Base-by-base conservation (phyloP, 2,113 vertebrate species). In the Ia io region DNA sequence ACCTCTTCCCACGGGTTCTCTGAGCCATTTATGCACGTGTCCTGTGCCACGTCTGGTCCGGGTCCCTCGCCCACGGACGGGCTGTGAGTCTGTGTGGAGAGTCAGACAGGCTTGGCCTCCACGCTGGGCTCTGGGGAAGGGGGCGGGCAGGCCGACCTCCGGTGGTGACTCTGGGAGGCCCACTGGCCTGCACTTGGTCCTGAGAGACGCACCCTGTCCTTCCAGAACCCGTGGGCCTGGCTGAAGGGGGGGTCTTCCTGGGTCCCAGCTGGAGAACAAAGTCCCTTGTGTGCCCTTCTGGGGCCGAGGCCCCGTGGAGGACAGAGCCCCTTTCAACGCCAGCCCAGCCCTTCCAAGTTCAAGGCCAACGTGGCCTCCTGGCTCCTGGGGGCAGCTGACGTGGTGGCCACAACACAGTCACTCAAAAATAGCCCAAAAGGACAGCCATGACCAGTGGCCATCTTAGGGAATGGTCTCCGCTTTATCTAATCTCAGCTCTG, bases 251-350 rank as follows among this genome's bases (percentile, higher is more conserved):
- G 28, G 14, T 59, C 83, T 35, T 90, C 79, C 16, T 0, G 77
- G 88, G 73, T 25, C 12, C 20, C 0, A 2, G 42, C 78, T 28
- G 28, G 42, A 82, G 93, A 78, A 95, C 95, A 96, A 96, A 88
- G 93, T 77, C 82, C 25, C 88, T 91, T 95, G 77, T 95, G 96
- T 96, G 65, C 47, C 42, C 7, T 5, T 17, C 63, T 25, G 47
- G 83, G 83, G 59, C 37, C 0, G 2, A 53, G 92, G 37, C 53
- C 74, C 35, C 2, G 9, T 0, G 49, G 53, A 95, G 63, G 84
- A 91, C 95, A 95, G 95, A 95, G 95, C 49, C 42, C 86, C 89
- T 94, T 96, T 96, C 93, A 94, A 9, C 0, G 3, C 49, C 28
- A 32, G 32, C 70, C 10, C 23, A 8, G 22, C 12, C 63, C 82